These are phyloP conservation scores for Wasmannia auropunctata DNA, from an alignment of 1,140 invertebrate genomes.

Conservation along the genomic window DNA sequence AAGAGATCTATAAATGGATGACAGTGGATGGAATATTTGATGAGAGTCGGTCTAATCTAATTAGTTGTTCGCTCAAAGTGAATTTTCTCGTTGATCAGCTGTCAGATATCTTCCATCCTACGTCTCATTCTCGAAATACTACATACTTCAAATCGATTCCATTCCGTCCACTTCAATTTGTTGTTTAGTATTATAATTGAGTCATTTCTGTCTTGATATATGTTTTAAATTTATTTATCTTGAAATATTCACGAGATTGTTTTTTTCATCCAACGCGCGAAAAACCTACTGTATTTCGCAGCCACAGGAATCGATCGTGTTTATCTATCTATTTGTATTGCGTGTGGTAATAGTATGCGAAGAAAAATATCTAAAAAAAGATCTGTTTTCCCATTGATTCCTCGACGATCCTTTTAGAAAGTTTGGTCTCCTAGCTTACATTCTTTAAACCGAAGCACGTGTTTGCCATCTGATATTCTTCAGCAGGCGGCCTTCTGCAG, in stretches of 20 bases:
- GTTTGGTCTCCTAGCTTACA: not conserved
- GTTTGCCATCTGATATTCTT: conserved; percentile 68
- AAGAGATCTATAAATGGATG: conserved; percentile 15
- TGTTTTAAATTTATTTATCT: conserved; percentile 7
- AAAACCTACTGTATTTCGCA: not conserved
- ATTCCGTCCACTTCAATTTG: conserved; percentile 6
- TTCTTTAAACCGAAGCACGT: conserved; percentile 59
- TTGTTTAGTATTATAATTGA: conserved; percentile 36
- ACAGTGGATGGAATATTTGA: conserved; percentile 21
- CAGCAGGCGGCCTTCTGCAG: not conserved
- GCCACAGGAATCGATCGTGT: not conserved
- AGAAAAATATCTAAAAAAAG: conserved; percentile 25
- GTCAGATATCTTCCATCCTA: conserved; percentile 7
- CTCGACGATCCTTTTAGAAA: not conserved
- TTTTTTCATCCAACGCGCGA: not conserved
- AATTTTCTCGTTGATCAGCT: conserved; percentile 42
- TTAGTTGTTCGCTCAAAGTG: conserved; percentile 21
- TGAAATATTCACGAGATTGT: conserved; percentile 24
- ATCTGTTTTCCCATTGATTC: not conserved
- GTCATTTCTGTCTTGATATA: not conserved
- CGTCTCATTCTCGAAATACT: not conserved
- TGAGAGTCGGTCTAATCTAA: conserved; percentile 47
- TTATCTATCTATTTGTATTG: not conserved
- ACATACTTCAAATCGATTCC: not conserved
- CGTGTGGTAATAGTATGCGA: not conserved